Conservation (phyloP, 2,113 vertebrate genomes). For the Centropus unirufus region DNA sequence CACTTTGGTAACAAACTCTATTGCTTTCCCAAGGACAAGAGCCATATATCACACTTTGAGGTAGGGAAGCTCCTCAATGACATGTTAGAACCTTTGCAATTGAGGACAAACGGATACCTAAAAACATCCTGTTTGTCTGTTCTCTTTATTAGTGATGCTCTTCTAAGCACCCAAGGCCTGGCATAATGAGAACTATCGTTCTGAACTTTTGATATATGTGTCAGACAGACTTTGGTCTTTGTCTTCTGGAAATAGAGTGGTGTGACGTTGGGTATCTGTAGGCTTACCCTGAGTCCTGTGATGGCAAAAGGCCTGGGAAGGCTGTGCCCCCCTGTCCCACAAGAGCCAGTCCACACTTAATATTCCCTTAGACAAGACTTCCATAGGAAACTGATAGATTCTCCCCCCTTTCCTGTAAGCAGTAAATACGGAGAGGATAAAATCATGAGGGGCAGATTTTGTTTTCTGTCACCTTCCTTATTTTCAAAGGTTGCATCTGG, state of each 20-base stretch:
- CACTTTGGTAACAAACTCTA: not conserved
- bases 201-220: not conserved
- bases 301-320: not conserved
- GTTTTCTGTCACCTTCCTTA: not conserved
- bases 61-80: not conserved
- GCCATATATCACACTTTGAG: not conserved
- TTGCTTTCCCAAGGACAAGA: not conserved
- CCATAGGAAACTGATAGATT: not conserved
- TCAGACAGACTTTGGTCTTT: not conserved
- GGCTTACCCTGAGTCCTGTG: not conserved
- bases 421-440: not conserved
- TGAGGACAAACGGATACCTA: not conserved
- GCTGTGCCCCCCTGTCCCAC: not conserved
- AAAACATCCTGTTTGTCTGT: not conserved
- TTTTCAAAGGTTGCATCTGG: not conserved
- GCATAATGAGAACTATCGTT: not conserved
- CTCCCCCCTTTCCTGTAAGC: not conserved
- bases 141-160: not conserved
- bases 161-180: not conserved
- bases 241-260: not conserved
- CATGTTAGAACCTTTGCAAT: not conserved
- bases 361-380: not conserved
- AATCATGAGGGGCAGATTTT: not conserved
- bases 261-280: not conserved
- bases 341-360: not conserved